Evolutionary conservation across 2,797 vertebrate species (phyloP).

Genomic region (Lepus townsendii): DNA sequence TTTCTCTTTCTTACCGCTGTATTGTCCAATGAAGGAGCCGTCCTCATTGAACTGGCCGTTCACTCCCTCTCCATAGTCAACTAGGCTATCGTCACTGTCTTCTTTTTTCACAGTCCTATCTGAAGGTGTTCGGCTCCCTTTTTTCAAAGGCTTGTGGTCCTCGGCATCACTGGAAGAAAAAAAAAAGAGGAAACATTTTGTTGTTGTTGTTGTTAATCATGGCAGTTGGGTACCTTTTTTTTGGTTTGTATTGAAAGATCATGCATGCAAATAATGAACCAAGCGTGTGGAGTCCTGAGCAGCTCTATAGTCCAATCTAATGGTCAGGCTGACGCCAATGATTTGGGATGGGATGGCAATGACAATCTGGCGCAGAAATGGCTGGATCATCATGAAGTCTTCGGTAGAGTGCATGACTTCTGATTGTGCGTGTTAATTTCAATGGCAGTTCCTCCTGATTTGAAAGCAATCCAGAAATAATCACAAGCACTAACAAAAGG

Average conservation of each 20-base stretch:
- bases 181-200: constrained; percentile 63
- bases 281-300: constrained; percentile 78
- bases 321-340: constrained; percentile 66
- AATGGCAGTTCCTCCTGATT: constrained; percentile 77
- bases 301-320: constrained; percentile 79
- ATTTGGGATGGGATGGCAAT: constrained; percentile 82
- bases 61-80: constrained; percentile 99
- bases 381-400: constrained; percentile 85
- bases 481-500: constrained; percentile 85
- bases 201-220: neutral
- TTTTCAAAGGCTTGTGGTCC: constrained; percentile 99
- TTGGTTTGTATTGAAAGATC: neutral
- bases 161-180: constrained; percentile 95
- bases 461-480: constrained; percentile 83
- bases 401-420: constrained; percentile 68
- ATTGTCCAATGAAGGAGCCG: constrained; percentile 99
- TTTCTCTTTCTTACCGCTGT: constrained; percentile 97
- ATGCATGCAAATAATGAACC: constrained; percentile 85
- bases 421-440: constrained; percentile 78
- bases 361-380: constrained; percentile 85
- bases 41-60: constrained; percentile 99
- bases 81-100: constrained; percentile 99
- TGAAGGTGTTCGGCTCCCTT: constrained; percentile 97
- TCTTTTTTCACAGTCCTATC: constrained; percentile 98
- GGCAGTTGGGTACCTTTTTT: constrained; percentile 8